Evolutionary conservation across 30 jellyfish, hydroid and myxozoan genomes (phyloP).

Genomic region (Cassiopea xamachana): DNA sequence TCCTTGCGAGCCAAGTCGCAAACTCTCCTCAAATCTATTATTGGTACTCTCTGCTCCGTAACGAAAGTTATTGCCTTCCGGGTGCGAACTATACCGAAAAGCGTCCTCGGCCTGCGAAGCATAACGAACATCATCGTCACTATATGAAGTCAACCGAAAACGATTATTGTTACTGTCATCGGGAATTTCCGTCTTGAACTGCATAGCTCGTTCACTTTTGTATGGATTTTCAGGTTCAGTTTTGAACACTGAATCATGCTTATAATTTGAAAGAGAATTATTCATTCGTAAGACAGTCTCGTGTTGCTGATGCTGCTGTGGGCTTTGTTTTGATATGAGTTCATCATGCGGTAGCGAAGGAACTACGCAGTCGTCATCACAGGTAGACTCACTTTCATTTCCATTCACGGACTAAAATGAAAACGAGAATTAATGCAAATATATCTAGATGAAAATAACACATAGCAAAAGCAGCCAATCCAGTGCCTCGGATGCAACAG

Average conservation of each 20-base stretch:
- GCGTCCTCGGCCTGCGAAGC: constrained; percentile 72
- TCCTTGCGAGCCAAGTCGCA: constrained; percentile 68
- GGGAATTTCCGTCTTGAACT: constrained; percentile 82
- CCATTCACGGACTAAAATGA: constrained; percentile 58
- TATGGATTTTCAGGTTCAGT: constrained; percentile 32
- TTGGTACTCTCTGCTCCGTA: constrained; percentile 50
- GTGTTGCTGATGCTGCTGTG: constrained; percentile 76
- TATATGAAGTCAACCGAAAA: constrained; percentile 39
- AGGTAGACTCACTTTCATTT: constrained; percentile 70
- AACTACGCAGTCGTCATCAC: constrained; percentile 75
- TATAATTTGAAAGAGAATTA: constrained; percentile 49
- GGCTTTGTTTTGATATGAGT: constrained; percentile 59
- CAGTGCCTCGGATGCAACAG: too few relatives aligned
- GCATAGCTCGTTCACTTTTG: constrained; percentile 54
- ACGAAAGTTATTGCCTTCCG: constrained; percentile 60
- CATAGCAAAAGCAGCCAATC: too few relatives aligned
- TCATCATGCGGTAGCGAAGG: constrained; percentile 74
- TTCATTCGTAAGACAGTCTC: constrained; percentile 69
- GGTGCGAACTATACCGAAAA: constrained; percentile 63
- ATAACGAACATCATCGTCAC: constrained; percentile 50
- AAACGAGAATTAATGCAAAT: neutral
- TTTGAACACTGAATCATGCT: constrained; percentile 43
- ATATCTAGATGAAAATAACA: neutral
- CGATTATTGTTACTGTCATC: constrained; percentile 59
- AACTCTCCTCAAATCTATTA: constrained; percentile 54